Evolutionary conservation across 2,888 invertebrate genomes (phyloP).

Genomic region (Nezara viridula): DNA sequence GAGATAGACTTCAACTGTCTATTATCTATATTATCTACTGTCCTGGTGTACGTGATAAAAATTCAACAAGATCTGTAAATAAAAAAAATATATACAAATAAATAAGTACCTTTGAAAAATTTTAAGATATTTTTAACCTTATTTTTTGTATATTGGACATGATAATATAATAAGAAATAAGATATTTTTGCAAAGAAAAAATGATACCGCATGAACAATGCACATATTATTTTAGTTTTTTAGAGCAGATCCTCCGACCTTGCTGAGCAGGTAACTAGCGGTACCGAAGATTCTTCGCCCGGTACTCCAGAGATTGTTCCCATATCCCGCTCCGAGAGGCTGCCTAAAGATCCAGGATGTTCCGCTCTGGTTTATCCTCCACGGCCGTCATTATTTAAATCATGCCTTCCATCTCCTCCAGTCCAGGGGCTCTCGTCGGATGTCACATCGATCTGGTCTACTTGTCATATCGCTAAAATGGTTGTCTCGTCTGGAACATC

Average conservation of each 20-base stretch:
- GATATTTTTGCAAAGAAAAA: too few relatives aligned
- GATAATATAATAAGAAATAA: too few relatives aligned
- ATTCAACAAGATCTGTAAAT: too few relatives aligned
- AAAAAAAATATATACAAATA: too few relatives aligned
- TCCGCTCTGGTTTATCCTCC: conserved; percentile 36
- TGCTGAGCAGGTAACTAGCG: neutral
- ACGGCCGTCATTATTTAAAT: conserved; percentile 9
- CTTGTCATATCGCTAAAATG: neutral
- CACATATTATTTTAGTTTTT: neutral
- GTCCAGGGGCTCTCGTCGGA: neutral
- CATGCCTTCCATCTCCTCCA: neutral
- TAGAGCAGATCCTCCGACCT: conserved; percentile 12
- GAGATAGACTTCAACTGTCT: too few relatives aligned
- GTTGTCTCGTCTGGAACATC: neutral
- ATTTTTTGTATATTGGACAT: too few relatives aligned
- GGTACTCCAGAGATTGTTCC: neutral
- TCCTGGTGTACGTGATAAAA: too few relatives aligned
- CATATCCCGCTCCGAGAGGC: neutral
- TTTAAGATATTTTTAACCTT: too few relatives aligned
- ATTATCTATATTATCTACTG: too few relatives aligned
- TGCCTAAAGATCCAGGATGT: conserved; percentile 25
- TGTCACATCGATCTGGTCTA: conserved; percentile 29
- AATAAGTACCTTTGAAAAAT: too few relatives aligned
- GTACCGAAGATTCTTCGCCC: neutral
- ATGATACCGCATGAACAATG: neutral